These are phyloP conservation scores for Oreohelix idahoensis DNA, from an alignment of 1,140 invertebrate genomes.

Conservation along the genomic window DNA sequence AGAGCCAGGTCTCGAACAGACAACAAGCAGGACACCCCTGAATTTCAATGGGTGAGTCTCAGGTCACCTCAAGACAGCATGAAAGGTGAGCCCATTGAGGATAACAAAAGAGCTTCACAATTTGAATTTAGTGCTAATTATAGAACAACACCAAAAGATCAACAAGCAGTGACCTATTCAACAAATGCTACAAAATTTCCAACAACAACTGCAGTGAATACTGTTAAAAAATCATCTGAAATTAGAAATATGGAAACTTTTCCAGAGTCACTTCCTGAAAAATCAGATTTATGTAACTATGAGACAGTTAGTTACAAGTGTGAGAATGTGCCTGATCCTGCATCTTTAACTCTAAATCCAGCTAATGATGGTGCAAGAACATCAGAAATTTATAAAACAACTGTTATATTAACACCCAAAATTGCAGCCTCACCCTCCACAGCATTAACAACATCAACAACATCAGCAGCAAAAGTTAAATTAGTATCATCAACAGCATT, in stretches of 20 bases:
- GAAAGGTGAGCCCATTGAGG: neutral
- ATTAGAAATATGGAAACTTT: neutral
- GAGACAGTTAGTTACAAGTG: neutral
- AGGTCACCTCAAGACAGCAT: neutral
- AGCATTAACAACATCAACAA: neutral
- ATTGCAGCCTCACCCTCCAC: neutral
- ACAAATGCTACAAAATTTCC: neutral
- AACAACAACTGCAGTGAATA: neutral
- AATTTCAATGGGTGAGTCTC: neutral
- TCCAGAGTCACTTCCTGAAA: neutral
- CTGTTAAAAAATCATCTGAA: neutral
- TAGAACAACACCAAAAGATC: neutral
- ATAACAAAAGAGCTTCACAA: neutral
- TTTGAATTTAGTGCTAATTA: neutral
- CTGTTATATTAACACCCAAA: neutral
- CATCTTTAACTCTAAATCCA: neutral
- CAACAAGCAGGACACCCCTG: neutral
- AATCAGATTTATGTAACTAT: neutral
- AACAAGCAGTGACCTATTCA: neutral
- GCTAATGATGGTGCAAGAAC: neutral
- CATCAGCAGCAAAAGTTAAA: neutral
- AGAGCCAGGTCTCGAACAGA: neutral
- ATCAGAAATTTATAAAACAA: neutral
- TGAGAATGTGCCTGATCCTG: neutral
- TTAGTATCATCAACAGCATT: neutral